Evolutionary conservation across 2,797 vertebrate species (phyloP).

Genomic region (Stomatorhinus walkeri): DNA sequence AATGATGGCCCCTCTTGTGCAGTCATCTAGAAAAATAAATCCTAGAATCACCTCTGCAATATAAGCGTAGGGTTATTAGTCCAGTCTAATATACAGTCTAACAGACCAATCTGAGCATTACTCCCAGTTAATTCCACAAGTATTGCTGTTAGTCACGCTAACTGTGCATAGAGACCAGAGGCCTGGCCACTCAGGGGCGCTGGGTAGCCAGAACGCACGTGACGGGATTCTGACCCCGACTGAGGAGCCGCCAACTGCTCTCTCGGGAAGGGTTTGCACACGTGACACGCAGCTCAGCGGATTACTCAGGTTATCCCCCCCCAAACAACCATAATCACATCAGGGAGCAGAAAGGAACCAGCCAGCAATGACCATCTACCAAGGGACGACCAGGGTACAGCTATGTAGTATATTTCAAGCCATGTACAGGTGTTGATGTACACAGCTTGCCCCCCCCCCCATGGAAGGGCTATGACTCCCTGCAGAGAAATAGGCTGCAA

Average conservation of each 20-base stretch:
- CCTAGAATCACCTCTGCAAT: neutral
- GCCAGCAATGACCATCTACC: slow-evolving; percentile 29
- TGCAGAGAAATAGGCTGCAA: neutral
- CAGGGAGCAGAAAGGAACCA: slow-evolving; percentile 38
- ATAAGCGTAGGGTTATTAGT: neutral
- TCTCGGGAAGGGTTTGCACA: neutral
- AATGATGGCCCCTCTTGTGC: neutral
- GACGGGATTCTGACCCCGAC: neutral
- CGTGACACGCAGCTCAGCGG: slow-evolving; percentile 23
- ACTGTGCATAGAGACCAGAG: neutral
- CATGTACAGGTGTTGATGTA: neutral
- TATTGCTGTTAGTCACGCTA: neutral
- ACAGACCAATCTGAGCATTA: neutral
- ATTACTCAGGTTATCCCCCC: slow-evolving; percentile 25
- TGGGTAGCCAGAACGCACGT: neutral
- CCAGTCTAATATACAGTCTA: neutral
- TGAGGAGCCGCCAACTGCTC: neutral
- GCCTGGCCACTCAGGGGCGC: neutral
- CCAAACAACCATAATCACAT: slow-evolving; percentile 8
- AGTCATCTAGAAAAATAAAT: neutral
- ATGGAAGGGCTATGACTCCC: neutral
- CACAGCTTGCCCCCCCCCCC: slow-evolving; percentile 3
- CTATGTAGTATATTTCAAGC: slow-evolving; percentile 4
- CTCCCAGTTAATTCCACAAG: neutral
- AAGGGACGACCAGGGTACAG: neutral